Percentiles rank a stretch among this genome's conserved stretches.
Evolutionary conservation across 2,888 invertebrate species (phyloP).

Genomic region (Phyllotreta cruciferae): DNA sequence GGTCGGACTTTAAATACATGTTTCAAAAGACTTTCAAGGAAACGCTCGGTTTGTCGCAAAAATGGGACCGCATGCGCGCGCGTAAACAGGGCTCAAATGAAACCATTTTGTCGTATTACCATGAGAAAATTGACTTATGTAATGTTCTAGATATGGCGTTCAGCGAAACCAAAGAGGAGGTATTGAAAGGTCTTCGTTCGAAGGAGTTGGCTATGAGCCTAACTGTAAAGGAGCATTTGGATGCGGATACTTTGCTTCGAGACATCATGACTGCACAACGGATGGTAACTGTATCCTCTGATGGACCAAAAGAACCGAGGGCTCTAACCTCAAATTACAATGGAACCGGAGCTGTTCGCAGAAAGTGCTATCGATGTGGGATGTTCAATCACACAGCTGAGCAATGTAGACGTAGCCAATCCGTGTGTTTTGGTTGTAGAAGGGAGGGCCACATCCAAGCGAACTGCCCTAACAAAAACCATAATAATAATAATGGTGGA

Average conservation of each 20-base stretch:
- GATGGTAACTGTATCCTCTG: neutral
- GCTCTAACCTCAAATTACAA: too few relatives aligned
- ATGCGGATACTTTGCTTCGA: neutral
- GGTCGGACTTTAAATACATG: constrained; percentile 2
- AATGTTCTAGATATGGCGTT: neutral
- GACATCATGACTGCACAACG: constrained; percentile 1
- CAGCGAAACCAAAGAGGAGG: constrained; percentile 6
- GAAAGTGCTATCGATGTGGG: constrained; percentile 13
- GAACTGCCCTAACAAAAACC: constrained; percentile 11
- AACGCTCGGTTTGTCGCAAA: neutral
- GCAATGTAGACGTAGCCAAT: neutral
- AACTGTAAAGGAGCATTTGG: neutral
- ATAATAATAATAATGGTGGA: neutral
- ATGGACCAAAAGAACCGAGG: too few relatives aligned
- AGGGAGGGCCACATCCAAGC: constrained; percentile 16
- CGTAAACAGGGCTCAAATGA: neutral
- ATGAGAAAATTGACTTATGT: constrained; percentile 9
- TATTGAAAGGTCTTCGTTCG: neutral
- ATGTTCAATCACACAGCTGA: neutral
- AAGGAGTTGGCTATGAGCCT: constrained; percentile 2
- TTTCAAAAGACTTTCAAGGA: constrained; percentile 8
- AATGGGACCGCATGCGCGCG: constrained; percentile 7
- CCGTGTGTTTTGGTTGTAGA: constrained; percentile 21
- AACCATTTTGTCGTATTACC: neutral
- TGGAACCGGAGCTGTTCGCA: neutral